Percentiles rank a stretch among this genome's conserved stretches.
These are phyloP conservation scores for Rhodophaea formosa DNA, from an alignment of 2,888 invertebrate genomes.

Conservation along the genomic window DNA sequence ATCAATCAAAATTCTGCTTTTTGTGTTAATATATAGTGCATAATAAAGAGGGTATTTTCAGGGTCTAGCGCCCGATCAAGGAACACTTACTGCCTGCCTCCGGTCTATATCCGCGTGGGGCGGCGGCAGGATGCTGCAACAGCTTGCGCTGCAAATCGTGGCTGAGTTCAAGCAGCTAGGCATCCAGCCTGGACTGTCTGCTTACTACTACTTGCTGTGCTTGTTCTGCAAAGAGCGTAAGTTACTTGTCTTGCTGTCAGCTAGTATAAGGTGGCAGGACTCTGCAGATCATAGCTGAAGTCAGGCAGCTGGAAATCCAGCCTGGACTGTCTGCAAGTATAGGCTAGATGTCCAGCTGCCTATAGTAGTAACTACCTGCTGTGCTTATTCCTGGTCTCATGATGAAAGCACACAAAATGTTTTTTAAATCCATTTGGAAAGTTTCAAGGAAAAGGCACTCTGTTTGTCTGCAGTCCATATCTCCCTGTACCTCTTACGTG, in stretches of 20 bases:
- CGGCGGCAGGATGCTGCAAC: conserved; percentile 56
- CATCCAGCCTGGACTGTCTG: conserved; percentile 87
- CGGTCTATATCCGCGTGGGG: conserved; percentile 69
- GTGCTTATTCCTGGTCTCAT: too few species aligned
- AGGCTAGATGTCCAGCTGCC: too few species aligned
- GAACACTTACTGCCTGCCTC: conserved; percentile 58
- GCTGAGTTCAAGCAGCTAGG: conserved; percentile 78
- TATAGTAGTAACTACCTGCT: too few species aligned
- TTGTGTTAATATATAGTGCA: too few species aligned
- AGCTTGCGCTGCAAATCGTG: conserved; percentile 54
- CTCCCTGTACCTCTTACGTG: too few species aligned
- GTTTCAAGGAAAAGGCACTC: neutral
- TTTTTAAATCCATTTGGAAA: neutral
- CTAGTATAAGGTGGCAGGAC: too few species aligned
- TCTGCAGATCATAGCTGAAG: too few species aligned
- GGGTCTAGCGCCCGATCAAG: conserved; percentile 64
- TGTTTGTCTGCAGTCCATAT: too few species aligned
- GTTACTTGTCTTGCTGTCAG: conserved; percentile 48
- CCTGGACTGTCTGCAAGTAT: too few species aligned
- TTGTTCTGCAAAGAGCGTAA: conserved; percentile 87
- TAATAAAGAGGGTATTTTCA: conserved; percentile 33
- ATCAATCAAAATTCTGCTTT: too few species aligned
- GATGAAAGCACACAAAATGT: too few species aligned
- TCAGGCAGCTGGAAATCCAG: too few species aligned
- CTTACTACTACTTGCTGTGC: conserved; percentile 87